Evolutionary conservation across 2,113 vertebrate species (phyloP), one percentile per base, ranked within the genome.

Genomic region (Lampris megalopsis): DNA sequence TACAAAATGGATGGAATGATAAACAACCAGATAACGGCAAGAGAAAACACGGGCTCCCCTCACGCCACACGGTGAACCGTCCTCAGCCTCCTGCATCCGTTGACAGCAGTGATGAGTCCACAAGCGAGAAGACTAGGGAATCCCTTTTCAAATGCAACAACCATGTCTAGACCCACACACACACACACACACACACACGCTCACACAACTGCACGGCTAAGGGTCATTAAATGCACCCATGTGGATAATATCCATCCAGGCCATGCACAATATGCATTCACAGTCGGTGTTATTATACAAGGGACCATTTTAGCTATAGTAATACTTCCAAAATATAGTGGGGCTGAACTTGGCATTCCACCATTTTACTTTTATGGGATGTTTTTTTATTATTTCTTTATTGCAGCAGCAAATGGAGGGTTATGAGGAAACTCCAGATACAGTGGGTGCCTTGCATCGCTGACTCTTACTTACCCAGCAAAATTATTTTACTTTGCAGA

Each of bases 1-100:
- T 83, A 76, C 77, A 82, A 82, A n/a, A 86, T 67, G 79, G 71
- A 77, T 86, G 69, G 63, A 82, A 72, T 68, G 73, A 74, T 73
- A 80, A 92, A 89, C 80, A 89, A 68, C 8, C 56, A 9, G 38
- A 70, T 61, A 63, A 57, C 36, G 76, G 71, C 77, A 59, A 67
- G 45, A 66, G 41, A 80, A 84, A 83, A 75, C 68, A 81, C 59
- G 64, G 42, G 24, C 74, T 73, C 37, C 63, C 36, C 71, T 62
- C 54, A 75, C 52, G n/a, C 61, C 36, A 48, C 10, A 52, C 36
- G 41, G 47, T 68, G 57, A 52, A 73, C 76, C 38, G 65, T 68
- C 54, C 63, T 63, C 77, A 54, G 79, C 63, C 71, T 24, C 35
- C 74, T 10, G 52, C 68, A 60, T 56, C 13, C 37, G 48, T 54